Conservation (phyloP, 2,888 invertebrate genomes). For the Yponomeuta evonymella region DNA sequence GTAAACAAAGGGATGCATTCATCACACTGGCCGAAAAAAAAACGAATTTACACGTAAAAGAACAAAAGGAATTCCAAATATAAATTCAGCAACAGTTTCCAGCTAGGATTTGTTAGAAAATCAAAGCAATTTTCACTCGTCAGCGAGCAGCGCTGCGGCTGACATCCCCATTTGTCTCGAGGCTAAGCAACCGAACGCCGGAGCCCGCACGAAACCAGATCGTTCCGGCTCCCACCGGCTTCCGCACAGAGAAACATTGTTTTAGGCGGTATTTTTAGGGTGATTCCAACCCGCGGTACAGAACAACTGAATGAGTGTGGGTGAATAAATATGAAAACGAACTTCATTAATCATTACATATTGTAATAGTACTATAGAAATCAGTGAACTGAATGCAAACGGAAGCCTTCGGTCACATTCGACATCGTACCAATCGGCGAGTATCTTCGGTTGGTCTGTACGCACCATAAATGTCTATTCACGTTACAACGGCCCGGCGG, state of each 20-base stretch:
- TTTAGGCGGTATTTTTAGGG: not conserved
- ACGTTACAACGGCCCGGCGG: no score
- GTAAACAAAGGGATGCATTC: not conserved
- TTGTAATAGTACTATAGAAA: no score
- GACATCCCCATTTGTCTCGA: constrained; percentile 54
- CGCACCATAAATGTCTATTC: no score
- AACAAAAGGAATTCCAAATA: constrained; percentile 24
- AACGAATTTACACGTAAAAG: not conserved
- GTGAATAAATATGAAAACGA: no score
- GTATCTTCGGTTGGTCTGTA: no score
- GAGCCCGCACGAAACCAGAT: constrained; percentile 6
- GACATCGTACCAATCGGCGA: no score
- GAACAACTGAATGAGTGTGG: no score
- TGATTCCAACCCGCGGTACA: not conserved
- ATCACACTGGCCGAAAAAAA: not conserved
- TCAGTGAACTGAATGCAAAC: no score
- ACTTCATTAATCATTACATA: no score
- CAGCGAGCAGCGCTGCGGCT: constrained; percentile 42
- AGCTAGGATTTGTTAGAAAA: constrained; percentile 42
- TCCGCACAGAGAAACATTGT: constrained; percentile 1
- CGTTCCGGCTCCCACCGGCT: not conserved
- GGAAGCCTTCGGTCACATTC: no score
- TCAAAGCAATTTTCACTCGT: constrained; percentile 55
- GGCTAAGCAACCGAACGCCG: constrained; percentile 29
- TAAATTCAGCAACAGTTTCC: constrained; percentile 36